Evolutionary conservation across 2,888 invertebrate genomes (phyloP).

Genomic region (Heliconius aoede): DNA sequence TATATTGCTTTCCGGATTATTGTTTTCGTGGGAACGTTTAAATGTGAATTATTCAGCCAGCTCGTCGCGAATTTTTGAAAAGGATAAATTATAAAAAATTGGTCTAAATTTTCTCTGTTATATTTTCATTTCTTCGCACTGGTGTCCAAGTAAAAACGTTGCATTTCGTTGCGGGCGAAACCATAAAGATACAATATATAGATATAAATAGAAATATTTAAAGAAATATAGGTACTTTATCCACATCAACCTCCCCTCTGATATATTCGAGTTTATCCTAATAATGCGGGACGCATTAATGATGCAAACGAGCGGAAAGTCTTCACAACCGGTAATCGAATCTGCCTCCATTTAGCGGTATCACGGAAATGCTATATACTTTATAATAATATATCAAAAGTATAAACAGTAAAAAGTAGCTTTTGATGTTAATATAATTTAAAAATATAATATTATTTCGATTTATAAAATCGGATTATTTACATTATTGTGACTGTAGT

Average conservation of each 20-base stretch:
- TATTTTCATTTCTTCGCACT: no score
- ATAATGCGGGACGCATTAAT: slow-evolving; percentile 58
- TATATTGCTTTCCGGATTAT: slow-evolving; percentile 22
- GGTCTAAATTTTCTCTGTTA: no score
- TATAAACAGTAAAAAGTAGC: background rate
- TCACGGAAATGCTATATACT: slow-evolving; percentile 7
- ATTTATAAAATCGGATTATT: no score
- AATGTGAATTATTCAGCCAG: background rate
- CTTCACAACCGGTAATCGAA: slow-evolving; percentile 56
- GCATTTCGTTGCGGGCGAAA: no score
- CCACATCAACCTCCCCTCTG: background rate
- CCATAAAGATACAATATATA: background rate
- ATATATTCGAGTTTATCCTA: slow-evolving; percentile 56
- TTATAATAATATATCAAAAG: background rate
- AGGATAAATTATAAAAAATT: background rate
- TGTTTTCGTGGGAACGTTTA: slow-evolving; percentile 17
- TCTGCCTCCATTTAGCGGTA: slow-evolving; percentile 43
- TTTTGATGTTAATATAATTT: background rate
- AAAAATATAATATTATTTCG: background rate
- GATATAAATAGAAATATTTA: background rate
- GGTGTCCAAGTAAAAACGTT: no score
- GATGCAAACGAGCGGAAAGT: slow-evolving; percentile 61
- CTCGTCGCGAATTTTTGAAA: background rate
- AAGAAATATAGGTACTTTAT: background rate
- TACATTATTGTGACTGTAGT: no score